These are phyloP conservation scores for Aspidiotus rigidus DNA, from an alignment of 2,888 invertebrate species.

Conservation along the genomic window DNA sequence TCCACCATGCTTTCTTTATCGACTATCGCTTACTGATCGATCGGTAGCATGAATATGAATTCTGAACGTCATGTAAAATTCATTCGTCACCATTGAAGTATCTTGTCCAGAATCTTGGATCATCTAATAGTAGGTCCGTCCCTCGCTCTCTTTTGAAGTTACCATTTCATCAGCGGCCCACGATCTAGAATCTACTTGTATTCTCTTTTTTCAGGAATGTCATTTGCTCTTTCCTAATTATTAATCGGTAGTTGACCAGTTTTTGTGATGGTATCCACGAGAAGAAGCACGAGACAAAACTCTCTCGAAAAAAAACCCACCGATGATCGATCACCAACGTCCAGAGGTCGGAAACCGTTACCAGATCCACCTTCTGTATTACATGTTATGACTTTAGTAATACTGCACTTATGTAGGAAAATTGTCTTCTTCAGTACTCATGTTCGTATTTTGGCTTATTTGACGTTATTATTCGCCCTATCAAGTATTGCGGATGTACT, in stretches of 20 bases:
- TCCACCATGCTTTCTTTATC: too few species aligned
- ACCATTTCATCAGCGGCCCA: too few species aligned
- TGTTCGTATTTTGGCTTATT: conserved; percentile 18
- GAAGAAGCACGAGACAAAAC: not conserved
- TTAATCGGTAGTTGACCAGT: not conserved
- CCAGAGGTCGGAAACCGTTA: conserved; percentile 15
- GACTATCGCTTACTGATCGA: too few species aligned
- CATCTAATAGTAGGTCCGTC: too few species aligned
- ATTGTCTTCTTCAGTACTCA: conserved; percentile 23
- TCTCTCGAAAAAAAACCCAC: not conserved
- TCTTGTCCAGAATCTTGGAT: too few species aligned
- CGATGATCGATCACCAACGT: not conserved
- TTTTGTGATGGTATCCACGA: not conserved
- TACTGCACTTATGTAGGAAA: conserved; percentile 25
- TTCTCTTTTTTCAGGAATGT: too few species aligned
- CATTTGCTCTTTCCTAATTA: too few species aligned
- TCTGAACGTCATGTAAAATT: too few species aligned
- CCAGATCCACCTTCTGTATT: conserved; percentile 22
- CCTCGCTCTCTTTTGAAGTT: too few species aligned
- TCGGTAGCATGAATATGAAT: too few species aligned
- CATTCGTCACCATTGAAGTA: too few species aligned
- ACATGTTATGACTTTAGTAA: conserved; percentile 20
- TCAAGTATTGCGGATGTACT: conserved; percentile 25
- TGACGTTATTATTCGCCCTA: conserved; percentile 20
- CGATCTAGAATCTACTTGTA: too few species aligned